Evolutionary conservation across 2,113 vertebrate species (phyloP), one percentile per base, ranked within the genome.

Genomic region (Callithrix jacchus): DNA sequence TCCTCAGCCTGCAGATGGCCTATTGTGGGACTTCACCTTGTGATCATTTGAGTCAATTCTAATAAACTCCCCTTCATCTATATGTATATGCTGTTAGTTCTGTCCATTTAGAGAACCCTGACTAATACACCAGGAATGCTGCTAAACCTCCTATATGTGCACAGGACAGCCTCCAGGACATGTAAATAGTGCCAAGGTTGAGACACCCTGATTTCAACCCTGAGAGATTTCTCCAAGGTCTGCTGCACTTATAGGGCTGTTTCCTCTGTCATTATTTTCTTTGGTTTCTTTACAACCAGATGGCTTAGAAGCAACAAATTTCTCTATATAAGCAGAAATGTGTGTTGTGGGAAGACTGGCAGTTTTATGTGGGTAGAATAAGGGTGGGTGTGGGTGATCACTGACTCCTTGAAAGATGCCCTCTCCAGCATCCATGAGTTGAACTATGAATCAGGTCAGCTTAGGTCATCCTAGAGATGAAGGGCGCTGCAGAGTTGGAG

Each of bases 391-490:
- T 52, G 27, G 45, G 20, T 40, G 45, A 85, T 8, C 49, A 47
- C 49, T 21, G 23, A 58, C 37, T 94, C 87, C 93, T 54, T 61
- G 12, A 93, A 85, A 89, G 77, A 49, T 74, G 52, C 32, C 40
- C 92, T 58, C 45, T 58, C 16, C 32, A 35, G 91, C 32, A 37
- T 82, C 71, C 25, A 0, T 20, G 54, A 94, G 35, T 66, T 27
- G 35, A 86, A 68, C 61, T 23, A 18, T 74, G 87, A 84, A 89
- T 93, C 93, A 66, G 68, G 52, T 79, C 71, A 68, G 40, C 4
- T 73, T 30, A 87, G 56, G 30, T 42, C 82, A 96, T 89, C 61
- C 54, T 70, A 89, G 52, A 93, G 91, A 96, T 96, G 40, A 92
- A 96, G 64, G 82, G 40, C 21, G 61, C 40, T 91, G 89, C 4